Conservation (phyloP, 2,797 vertebrate genomes). For the Mycteria americana region DNA sequence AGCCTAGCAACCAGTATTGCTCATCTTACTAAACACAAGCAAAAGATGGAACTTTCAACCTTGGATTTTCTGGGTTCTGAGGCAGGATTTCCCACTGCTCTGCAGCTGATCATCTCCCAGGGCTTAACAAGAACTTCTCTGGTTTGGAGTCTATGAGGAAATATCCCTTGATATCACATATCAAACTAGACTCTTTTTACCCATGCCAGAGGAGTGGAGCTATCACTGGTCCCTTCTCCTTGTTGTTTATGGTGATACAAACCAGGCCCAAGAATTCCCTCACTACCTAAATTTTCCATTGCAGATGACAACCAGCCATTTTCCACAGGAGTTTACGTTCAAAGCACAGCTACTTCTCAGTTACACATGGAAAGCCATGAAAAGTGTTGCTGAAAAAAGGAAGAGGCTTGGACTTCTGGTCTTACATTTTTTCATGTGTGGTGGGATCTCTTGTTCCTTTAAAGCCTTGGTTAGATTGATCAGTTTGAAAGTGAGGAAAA, state of each 20-base stretch:
- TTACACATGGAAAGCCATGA: not conserved
- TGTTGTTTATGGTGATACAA: slow-evolving; percentile 29
- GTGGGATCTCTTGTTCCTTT: not conserved
- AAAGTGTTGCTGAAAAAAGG: not conserved
- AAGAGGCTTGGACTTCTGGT: not conserved
- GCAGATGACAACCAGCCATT: not conserved
- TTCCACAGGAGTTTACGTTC: not conserved
- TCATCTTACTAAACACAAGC: not conserved
- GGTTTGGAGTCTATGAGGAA: slow-evolving; percentile 16
- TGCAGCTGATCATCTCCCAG: slow-evolving; percentile 51
- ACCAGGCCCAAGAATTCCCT: slow-evolving; percentile 42
- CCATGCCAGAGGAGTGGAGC: not conserved
- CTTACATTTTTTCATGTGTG: not conserved
- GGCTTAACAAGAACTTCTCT: slow-evolving; percentile 45
- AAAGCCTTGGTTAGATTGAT: not conserved
- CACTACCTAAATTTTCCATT: not conserved
- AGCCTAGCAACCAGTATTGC: not conserved
- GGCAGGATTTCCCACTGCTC: not conserved
- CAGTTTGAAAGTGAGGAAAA: not conserved
- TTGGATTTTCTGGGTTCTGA: not conserved
- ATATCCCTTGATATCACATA: slow-evolving; percentile 44
- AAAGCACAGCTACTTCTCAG: not conserved
- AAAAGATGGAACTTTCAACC: not conserved
- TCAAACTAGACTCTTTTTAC: slow-evolving; percentile 14
- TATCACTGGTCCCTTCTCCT: not conserved